Evolutionary conservation across 1,140 invertebrate species (phyloP), one percentile per base, ranked within the genome.

Genomic region (Heliconius hewitsoni): DNA sequence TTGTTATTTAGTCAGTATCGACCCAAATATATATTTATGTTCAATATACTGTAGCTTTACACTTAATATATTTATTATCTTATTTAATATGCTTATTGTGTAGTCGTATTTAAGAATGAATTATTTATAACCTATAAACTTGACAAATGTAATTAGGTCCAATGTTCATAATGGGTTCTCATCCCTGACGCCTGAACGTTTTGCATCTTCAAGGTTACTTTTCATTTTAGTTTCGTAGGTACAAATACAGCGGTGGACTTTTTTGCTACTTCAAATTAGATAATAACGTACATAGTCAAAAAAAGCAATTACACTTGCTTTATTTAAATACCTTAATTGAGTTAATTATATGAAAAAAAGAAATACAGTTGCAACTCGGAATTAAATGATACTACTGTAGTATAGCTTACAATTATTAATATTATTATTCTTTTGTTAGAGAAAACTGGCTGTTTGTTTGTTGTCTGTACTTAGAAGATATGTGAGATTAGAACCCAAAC

Each of bases 81-180:
- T 75, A 78, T 77, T 76, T 39, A 66, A 30, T 66, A 66, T 16
- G 60, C 60, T 85, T 70, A 16, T 74, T 79, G 79, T 81, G 39
- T 76, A 77, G 42, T 57, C 60, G 34, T 71, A 71, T 50, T 37
- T 52, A 34, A 80, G 71, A 73, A 82, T 46, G 72, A 74, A 77
- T 71, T 73, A 74, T 78, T 77, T 85, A 91, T 94, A 94, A 94
- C 92, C 92, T 94, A 90, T 82, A 94, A 93, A 87, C 88, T 89
- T 94, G 91, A 91, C 91, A 93, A 79, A 78, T 82, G 75, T 83
- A 84, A 78, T 87, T 81, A 88, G 80, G 91, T 93, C 89, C 90
- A 92, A 94, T 89, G 90, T 91, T 92, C 91, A 90, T 83, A 84
- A 80, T 81, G 66, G 81, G 84, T 81, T 87, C 88, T 90, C 87